phyloP scores from a whole-genome alignment of 1,140 invertebrate genomes.

The Diuraphis noxia region DNA sequence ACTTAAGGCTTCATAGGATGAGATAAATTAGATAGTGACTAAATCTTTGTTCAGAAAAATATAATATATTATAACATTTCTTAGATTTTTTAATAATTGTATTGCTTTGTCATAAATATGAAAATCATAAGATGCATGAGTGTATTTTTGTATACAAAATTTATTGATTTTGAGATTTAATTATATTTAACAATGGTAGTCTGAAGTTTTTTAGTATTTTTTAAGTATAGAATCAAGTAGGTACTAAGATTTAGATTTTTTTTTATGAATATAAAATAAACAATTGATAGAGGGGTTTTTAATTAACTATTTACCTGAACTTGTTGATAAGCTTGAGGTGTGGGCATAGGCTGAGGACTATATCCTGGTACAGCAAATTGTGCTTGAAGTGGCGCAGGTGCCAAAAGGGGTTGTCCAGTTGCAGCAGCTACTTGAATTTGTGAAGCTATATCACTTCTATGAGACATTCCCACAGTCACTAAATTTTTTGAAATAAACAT shows the following conservation, averaged over 20 bases:
- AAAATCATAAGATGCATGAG: too few species aligned
- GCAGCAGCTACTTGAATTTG: conserved; percentile 75
- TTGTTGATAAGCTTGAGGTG: conserved; percentile 60
- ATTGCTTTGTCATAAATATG: too few species aligned
- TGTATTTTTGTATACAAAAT: too few species aligned
- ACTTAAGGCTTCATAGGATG: too few species aligned
- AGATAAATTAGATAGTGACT: too few species aligned
- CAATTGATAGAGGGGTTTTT: neutral
- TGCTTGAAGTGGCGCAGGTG: conserved; percentile 66
- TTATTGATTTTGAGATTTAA: too few species aligned
- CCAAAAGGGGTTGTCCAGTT: conserved; percentile 80
- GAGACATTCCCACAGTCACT: conserved; percentile 68
- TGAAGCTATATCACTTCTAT: conserved; percentile 66
- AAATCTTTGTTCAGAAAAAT: too few species aligned
- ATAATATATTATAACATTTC: too few species aligned
- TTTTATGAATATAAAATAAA: neutral
- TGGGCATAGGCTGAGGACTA: conserved; percentile 62
- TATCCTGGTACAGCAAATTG: conserved; percentile 62
- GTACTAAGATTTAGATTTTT: neutral
- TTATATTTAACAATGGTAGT: neutral
- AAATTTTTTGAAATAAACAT: conserved; percentile 56
- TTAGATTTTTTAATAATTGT: too few species aligned
- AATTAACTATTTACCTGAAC: conserved; percentile 46
- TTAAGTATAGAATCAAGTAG: neutral
- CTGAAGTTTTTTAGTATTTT: too few species aligned